These are phyloP conservation scores for Syngnathus typhle DNA, from an alignment of 2,113 vertebrate species.

Conservation along the genomic window DNA sequence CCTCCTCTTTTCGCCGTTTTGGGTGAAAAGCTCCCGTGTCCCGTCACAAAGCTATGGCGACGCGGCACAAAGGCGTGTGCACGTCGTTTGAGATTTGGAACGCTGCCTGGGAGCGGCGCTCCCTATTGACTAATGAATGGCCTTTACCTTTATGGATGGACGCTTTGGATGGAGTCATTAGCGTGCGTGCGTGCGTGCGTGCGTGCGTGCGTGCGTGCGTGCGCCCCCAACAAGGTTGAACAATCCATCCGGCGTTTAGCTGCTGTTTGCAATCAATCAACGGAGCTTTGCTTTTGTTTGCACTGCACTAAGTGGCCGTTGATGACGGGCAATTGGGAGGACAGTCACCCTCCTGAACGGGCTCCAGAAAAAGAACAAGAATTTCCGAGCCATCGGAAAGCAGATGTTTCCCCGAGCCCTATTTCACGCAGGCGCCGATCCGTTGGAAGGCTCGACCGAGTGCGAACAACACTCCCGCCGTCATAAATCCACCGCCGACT, in stretches of 20 bases:
- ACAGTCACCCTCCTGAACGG: neutral
- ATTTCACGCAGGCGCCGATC: too few species aligned
- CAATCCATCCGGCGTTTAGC: conserved; percentile 17
- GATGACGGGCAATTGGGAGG: neutral
- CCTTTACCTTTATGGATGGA: conserved; percentile 63
- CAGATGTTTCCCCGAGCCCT: too few species aligned
- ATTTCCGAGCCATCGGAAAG: too few species aligned
- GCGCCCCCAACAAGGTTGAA: conserved; percentile 55
- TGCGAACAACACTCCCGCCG: too few species aligned
- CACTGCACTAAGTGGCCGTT: neutral
- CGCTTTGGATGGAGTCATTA: conserved; percentile 47
- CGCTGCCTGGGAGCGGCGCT: conserved; percentile 44
- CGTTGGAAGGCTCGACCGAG: too few species aligned
- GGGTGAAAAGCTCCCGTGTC: too few species aligned
- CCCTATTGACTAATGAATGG: conserved; percentile 46
- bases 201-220: too few species aligned
- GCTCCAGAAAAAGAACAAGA: too few species aligned
- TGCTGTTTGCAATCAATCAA: conserved; percentile 2
- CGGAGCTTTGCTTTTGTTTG: neutral
- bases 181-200: conserved; percentile 9
- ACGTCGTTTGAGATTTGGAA: conserved; percentile 55
- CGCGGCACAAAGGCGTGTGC: conserved; percentile 30
- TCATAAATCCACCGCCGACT: too few species aligned
- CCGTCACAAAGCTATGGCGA: too few species aligned
- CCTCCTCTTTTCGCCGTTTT: too few species aligned